phyloP scores from a whole-genome alignment of 2,797 vertebrate species.

The Avahi laniger region DNA sequence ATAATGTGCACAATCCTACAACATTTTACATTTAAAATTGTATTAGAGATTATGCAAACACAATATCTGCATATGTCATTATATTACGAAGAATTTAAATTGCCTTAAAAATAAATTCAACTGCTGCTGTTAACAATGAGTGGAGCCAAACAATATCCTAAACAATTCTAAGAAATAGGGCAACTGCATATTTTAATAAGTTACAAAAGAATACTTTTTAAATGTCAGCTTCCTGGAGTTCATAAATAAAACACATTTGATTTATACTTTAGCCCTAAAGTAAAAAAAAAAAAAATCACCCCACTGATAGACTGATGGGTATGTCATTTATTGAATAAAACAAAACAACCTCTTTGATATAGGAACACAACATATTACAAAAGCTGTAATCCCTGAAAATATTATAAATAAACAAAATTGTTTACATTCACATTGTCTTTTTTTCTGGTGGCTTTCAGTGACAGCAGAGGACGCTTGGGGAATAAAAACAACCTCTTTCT shows the following conservation, averaged over 20 bases:
- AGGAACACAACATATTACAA: background rate
- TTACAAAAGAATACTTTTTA: conserved; percentile 27
- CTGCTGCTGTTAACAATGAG: conserved; percentile 55
- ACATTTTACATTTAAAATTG: conserved; percentile 37
- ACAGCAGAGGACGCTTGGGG: background rate
- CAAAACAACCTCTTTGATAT: background rate
- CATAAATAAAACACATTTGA: conserved; percentile 52
- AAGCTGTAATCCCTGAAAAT: conserved; percentile 11
- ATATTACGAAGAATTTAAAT: conserved; percentile 35
- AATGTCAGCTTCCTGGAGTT: conserved; percentile 15
- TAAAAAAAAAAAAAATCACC: conserved; percentile 17
- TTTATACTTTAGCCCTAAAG: conserved; percentile 38
- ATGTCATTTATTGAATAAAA: conserved; percentile 31
- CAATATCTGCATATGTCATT: conserved; percentile 13
- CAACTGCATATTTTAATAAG: conserved; percentile 29
- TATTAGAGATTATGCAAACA: conserved; percentile 32
- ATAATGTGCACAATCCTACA: background rate
- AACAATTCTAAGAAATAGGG: conserved; percentile 1
- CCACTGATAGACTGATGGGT: background rate
- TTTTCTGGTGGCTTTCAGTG: conserved; percentile 38
- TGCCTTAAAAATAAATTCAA: conserved; percentile 25
- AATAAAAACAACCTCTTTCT: conserved; percentile 13
- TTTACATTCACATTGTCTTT: conserved; percentile 49
- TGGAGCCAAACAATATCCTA: conserved; percentile 36
- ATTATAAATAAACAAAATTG: conserved; percentile 40